Conservation (phyloP, 2,888 invertebrate genomes). For the Azorinus chamasolen region DNA sequence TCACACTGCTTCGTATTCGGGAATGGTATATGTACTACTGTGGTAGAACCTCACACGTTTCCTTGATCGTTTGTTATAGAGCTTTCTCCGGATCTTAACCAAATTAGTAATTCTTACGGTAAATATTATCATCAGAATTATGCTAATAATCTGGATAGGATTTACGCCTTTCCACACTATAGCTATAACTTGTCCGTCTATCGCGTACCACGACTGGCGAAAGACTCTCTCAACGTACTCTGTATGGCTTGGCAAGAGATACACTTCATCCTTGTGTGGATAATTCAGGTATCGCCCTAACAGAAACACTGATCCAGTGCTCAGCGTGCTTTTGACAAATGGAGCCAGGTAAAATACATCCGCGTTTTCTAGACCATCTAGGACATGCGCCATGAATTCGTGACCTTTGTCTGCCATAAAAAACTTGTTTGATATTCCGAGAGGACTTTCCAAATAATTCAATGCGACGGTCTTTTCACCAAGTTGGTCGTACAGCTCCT, state of each 20-base stretch:
- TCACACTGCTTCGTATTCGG: too few relatives aligned
- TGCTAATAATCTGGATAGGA: not conserved
- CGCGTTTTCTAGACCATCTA: conserved; percentile 33
- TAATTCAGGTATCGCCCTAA: conserved; percentile 40
- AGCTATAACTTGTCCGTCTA: not conserved
- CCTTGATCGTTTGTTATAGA: too few relatives aligned
- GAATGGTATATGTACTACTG: too few relatives aligned
- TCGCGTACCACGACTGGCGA: not conserved
- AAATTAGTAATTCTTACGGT: too few relatives aligned
- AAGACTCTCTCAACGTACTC: not conserved
- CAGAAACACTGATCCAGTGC: conserved; percentile 38
- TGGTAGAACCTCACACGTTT: too few relatives aligned
- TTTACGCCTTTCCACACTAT: not conserved
- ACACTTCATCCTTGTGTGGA: conserved; percentile 32
- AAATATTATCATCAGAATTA: too few relatives aligned
- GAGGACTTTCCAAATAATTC: conserved; percentile 28
- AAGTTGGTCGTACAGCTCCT: conserved; percentile 21
- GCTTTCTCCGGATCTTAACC: too few relatives aligned
- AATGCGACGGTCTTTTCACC: conserved; percentile 34
- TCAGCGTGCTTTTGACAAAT: conserved; percentile 31
- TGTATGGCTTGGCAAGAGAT: conserved; percentile 9
- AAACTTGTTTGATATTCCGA: conserved; percentile 41
- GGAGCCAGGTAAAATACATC: conserved; percentile 41
- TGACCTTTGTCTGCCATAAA: conserved; percentile 25
- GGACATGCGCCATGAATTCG: conserved; percentile 39